Conservation (phyloP, 2,113 vertebrate species). For the Chrysemys picta region DNA sequence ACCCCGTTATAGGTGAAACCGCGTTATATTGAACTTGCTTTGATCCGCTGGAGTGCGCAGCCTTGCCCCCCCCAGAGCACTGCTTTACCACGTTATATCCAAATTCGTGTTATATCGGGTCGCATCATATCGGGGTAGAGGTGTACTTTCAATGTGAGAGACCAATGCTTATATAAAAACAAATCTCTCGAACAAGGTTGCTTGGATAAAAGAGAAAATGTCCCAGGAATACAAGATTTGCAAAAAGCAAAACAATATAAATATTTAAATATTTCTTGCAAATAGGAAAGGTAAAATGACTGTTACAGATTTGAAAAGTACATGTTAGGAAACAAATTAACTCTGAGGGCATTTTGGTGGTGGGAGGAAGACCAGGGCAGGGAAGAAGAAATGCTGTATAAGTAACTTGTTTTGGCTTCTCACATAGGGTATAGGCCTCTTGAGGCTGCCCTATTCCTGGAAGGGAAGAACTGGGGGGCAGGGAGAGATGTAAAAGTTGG, state of each 20-base stretch:
- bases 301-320: background rate
- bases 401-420: background rate
- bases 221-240: fast-evolving
- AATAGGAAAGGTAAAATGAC: background rate
- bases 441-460: background rate
- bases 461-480: background rate
- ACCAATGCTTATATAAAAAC: background rate
- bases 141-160: background rate
- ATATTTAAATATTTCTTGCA: background rate
- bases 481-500: background rate
- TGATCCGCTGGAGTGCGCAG: too few species aligned
- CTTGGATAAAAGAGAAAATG: background rate
- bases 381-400: background rate
- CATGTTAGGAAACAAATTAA: background rate
- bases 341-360: background rate
- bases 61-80: too few species aligned
- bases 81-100: too few species aligned
- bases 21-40: too few species aligned
- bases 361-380: fast-evolving
- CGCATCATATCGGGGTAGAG: too few species aligned
- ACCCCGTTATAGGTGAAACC: too few species aligned
- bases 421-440: fast-evolving
- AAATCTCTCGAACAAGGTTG: background rate
- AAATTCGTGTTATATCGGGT: too few species aligned
- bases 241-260: background rate